phyloP scores from a whole-genome alignment of 2,113 vertebrate species.

The Melanerpes aurifrons region DNA sequence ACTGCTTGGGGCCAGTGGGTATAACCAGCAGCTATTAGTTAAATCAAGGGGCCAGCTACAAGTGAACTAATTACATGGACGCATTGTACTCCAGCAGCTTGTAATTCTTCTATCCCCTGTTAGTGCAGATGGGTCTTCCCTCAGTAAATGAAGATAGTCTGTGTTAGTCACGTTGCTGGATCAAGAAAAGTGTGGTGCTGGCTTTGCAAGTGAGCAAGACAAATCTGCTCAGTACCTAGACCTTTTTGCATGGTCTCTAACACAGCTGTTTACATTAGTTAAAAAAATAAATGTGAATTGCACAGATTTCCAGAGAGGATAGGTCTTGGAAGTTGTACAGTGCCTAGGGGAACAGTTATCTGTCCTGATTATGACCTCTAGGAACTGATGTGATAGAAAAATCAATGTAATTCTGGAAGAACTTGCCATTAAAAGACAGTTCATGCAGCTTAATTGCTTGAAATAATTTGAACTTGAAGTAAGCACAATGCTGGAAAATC shows the following conservation, averaged over 20 bases:
- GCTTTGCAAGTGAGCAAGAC: neutral
- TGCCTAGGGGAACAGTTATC: neutral
- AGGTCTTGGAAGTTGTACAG: neutral
- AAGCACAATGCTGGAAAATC: slow-evolving; percentile 19
- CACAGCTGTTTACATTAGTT: accelerated
- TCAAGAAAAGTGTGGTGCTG: neutral
- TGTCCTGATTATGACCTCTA: neutral
- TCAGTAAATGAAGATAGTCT: neutral
- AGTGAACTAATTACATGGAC: neutral
- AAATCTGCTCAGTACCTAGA: neutral
- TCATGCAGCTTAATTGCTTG: neutral
- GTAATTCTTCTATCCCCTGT: neutral
- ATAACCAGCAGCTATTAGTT: neutral
- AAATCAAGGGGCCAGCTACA: neutral
- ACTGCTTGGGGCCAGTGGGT: neutral
- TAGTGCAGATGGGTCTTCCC: neutral
- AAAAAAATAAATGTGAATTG: neutral
- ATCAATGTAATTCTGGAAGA: slow-evolving; percentile 17
- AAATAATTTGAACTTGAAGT: slow-evolving; percentile 17
- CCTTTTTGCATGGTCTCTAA: neutral
- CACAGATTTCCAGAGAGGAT: neutral
- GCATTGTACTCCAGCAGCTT: neutral
- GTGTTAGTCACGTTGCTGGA: neutral
- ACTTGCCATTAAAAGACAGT: neutral
- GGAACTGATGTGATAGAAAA: neutral